Base-by-base conservation (phyloP, 2,888 invertebrate genomes). In the Oligia latruncula region DNA sequence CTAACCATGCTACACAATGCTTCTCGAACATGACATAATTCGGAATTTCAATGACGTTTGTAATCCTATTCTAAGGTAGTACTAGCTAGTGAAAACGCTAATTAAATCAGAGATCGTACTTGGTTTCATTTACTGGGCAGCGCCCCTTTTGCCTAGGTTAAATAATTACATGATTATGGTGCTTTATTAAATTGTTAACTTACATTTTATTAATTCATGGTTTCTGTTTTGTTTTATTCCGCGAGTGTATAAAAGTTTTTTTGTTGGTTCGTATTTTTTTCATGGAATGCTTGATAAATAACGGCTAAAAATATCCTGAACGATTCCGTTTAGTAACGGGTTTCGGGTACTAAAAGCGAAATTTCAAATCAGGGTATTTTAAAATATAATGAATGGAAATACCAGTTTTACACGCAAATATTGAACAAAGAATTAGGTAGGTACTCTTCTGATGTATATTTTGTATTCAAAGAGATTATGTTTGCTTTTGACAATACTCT, bases 11-110 rank as follows among this genome's bases (percentile, higher is more conserved):
- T 1, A 11, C 23, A 15, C 9, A 13, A 60, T 46, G n/a, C n/a
- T 17, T 71, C 17, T 1, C 17, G 5, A 71, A 29, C 43, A 60
- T 23, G 8, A 58, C 4, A 17, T 13, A 52, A 23, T 60, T 43
- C 29, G 17, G 13, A 62, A 49, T 66, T 49, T 49, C 29, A 58
- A 29, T 8, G 43, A 35, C 2, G 35, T 60, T 40, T 60, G 60
- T 46, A 43, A 78, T 71, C 80, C 43, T 71, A 43, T 29, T 71
- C 29, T 70, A 35, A 35, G 35, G 35, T 17, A 43, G 66, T 23
- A 65, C 4, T 23, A 29, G 17, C 17, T 40, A 40, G 58, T 68
- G 17, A 23, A 76, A 70, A 52, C 52, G 49, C 52, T 77, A 11
- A 64, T 11, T 43, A 11, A 5, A 55, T 55, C 35, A 20, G 35